Percentiles rank a stretch among this genome's conserved stretches.
phyloP scores from a whole-genome alignment of 2,888 invertebrate genomes.

The Onthophagus sagittarius region DNA sequence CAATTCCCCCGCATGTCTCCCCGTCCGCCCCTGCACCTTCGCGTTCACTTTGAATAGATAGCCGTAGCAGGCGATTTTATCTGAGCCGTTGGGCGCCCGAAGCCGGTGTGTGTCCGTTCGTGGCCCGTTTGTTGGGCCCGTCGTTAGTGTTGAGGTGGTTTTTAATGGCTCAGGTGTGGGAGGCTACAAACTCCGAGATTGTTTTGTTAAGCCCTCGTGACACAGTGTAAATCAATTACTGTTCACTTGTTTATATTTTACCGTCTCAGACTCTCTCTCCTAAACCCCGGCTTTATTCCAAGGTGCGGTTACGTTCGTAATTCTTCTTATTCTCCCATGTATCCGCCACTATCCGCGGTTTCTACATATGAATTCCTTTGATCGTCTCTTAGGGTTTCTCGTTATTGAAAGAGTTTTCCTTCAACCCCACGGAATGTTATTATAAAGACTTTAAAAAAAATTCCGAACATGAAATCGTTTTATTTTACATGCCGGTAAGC shows the following conservation, averaged over 20 bases:
- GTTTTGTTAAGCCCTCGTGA: constrained; percentile 30
- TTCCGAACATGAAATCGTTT: background rate
- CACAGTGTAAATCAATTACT: constrained; percentile 31
- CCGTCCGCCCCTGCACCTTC: constrained; percentile 9
- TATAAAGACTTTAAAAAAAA: background rate
- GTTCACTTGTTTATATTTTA: constrained; percentile 27
- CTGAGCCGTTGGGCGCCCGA: constrained; percentile 17
- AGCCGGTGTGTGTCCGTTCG: constrained; percentile 13
- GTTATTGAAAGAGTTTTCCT: too few species aligned
- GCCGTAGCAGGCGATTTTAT: constrained; percentile 23
- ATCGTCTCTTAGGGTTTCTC: background rate
- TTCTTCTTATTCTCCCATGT: background rate
- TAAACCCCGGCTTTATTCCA: constrained; percentile 16
- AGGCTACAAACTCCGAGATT: constrained; percentile 30
- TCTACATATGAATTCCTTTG: background rate
- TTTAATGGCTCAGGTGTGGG: constrained; percentile 29
- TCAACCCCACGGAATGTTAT: too few species aligned
- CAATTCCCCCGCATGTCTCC: constrained; percentile 12
- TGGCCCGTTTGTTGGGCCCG: constrained; percentile 4
- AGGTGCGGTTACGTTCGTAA: constrained; percentile 17
- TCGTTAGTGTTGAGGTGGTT: constrained; percentile 24
- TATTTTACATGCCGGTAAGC: background rate
- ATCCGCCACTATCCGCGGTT: background rate
- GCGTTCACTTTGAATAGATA: constrained; percentile 19
- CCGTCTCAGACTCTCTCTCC: constrained; percentile 15